Base-by-base conservation (phyloP, 2,797 vertebrate species). In the Glyptemys insculpta region DNA sequence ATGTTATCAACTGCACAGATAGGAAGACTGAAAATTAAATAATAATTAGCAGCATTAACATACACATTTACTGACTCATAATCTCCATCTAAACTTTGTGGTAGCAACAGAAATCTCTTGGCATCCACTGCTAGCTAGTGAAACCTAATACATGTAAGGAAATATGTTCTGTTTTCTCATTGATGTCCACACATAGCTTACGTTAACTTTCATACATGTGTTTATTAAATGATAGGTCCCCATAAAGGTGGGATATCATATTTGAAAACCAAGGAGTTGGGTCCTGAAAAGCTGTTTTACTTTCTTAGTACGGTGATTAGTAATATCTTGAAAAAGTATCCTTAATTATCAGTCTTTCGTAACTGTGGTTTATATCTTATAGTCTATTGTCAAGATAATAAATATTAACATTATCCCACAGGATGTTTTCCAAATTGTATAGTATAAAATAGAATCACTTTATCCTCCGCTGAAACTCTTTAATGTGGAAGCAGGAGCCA, bases 391-490 rank as follows among this genome's bases (percentile, higher is more conserved):
- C 3, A 8, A 94, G 87, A 95, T 96, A 97, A 96, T 91, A 87
- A 96, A 95, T 97, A 96, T 96, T 95, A 94, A 95, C 96, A 92
- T 94, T 92, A 93, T 94, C 91, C 95, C 95, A 97, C 83, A 86
- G 95, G 94, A 88, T 96, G 88, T 97, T 97, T 92, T 97, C 96
- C 93, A 94, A 96, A 95, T 96, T 95, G 95, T 81, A 79, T 81
- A 81, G 54, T 84, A 76, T 85, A 95, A 86, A 96, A 92, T 21
- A 96, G 79, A 96, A 90, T 85, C 86, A 80, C 83, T 89, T 96
- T 94, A 86, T 88, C 90, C 93, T 78, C 86, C 90, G 80, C 74
- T 95, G 94, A 96, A 96, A 97, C 95, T 93, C 91, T 97, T 92
- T 87, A 82, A 89, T 50, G 74, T 94, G 83, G 94, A 96, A 97